These are phyloP conservation scores for Rhinopithecus roxellana DNA, from an alignment of 2,113 vertebrate genomes.

Conservation along the genomic window DNA sequence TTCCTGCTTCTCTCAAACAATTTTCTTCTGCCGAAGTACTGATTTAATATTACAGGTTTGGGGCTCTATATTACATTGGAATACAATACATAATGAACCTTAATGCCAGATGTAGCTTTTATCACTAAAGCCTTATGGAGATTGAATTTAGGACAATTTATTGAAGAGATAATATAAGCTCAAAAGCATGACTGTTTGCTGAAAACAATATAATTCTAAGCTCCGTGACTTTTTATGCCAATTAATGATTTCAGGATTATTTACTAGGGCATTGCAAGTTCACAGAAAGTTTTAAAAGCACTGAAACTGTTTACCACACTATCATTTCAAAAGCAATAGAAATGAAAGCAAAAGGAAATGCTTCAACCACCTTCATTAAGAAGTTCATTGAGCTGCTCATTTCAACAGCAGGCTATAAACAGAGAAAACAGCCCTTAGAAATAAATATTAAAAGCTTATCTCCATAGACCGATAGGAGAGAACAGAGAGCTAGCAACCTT, in stretches of 20 bases:
- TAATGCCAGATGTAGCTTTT: constrained; percentile 6
- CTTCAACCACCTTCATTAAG: constrained; percentile 73
- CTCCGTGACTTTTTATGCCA: not conserved
- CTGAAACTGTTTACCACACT: constrained; percentile 38
- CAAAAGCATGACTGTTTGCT: constrained; percentile 12
- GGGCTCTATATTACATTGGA: not conserved
- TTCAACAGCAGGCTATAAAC: constrained; percentile 79
- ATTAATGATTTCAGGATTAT: constrained; percentile 19
- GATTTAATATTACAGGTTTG: not conserved
- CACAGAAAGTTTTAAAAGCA: constrained; percentile 55
- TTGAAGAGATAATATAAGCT: constrained; percentile 42
- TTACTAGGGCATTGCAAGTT: constrained; percentile 63
- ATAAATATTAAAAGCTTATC: constrained; percentile 82
- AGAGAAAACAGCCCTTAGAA: constrained; percentile 73
- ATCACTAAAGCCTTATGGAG: constrained; percentile 14
- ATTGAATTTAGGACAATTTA: constrained; percentile 28
- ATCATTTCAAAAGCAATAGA: constrained; percentile 54
- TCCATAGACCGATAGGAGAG: constrained; percentile 71
- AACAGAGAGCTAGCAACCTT: constrained; percentile 80
- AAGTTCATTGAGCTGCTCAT: constrained; percentile 76
- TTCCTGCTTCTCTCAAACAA: not conserved
- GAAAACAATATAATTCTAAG: constrained; percentile 50
- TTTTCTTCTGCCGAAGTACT: not conserved
- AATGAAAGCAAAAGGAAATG: constrained; percentile 42
- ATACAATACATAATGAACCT: not conserved